A percentile compares a stretch with the other conserved stretches of the same genome.
Conservation (phyloP, 2,888 invertebrate genomes). For the Leptinotarsa tumamoca region DNA sequence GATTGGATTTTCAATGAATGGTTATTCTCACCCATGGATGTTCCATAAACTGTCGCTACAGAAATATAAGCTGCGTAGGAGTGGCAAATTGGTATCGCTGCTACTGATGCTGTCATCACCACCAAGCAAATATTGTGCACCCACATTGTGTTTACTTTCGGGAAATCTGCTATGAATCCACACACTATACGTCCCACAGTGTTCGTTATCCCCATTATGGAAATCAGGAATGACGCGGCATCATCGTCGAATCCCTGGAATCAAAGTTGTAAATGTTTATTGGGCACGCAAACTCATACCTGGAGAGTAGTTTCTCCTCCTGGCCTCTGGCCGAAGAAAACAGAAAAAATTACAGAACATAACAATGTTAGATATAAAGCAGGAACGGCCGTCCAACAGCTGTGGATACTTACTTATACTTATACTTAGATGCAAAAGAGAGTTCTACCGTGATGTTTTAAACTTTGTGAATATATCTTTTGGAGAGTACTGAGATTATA, state of each 20-base stretch:
- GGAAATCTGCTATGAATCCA: constrained; percentile 92
- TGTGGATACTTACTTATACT: too few relatives aligned
- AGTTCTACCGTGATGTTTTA: too few relatives aligned
- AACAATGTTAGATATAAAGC: too few relatives aligned
- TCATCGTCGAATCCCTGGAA: constrained; percentile 78
- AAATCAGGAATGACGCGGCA: constrained; percentile 81
- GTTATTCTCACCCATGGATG: constrained; percentile 84
- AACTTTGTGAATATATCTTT: too few relatives aligned
- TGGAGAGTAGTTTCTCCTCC: too few relatives aligned
- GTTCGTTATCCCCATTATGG: constrained; percentile 93
- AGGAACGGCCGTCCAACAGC: too few relatives aligned
- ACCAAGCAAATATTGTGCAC: constrained; percentile 94
- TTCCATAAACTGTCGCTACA: constrained; percentile 89
- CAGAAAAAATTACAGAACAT: too few relatives aligned
- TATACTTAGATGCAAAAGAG: too few relatives aligned
- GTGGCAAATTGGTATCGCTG: constrained; percentile 84
- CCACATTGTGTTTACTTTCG: constrained; percentile 89
- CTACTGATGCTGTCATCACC: constrained; percentile 87
- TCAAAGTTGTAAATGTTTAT: neutral
- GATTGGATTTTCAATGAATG: neutral
- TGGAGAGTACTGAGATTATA: neutral
- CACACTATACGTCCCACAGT: constrained; percentile 91
- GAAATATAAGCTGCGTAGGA: constrained; percentile 81
- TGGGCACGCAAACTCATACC: too few relatives aligned
- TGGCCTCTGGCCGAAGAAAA: too few relatives aligned